phyloP scores from a whole-genome alignment of 2,113 vertebrate species.

The Gopherus evgoodei region DNA sequence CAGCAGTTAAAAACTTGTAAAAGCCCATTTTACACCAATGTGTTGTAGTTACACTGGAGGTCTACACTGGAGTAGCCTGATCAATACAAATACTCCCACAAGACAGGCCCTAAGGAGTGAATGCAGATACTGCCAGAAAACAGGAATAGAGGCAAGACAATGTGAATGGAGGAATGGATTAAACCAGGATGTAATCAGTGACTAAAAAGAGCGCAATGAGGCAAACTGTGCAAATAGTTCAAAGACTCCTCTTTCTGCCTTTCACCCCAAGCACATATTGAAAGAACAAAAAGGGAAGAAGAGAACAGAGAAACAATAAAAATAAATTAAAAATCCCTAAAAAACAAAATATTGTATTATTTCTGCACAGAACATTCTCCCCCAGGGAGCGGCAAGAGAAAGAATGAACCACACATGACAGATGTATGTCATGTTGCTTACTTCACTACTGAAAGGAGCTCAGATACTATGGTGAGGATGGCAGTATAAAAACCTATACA shows the following conservation, averaged over 20 bases:
- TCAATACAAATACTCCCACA: not conserved
- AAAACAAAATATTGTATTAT: not conserved
- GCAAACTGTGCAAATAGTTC: not conserved
- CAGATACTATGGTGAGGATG: not conserved
- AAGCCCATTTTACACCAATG: not conserved
- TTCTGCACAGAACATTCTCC: not conserved
- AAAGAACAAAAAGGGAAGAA: not conserved
- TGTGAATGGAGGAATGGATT: not conserved
- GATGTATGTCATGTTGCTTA: not conserved
- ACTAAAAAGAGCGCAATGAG: not conserved
- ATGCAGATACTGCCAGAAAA: not conserved
- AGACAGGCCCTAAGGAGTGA: not conserved
- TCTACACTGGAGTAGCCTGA: not conserved
- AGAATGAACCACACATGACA: not conserved
- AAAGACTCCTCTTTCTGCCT: not conserved
- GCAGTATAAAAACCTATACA: not conserved
- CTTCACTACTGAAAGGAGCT: not conserved
- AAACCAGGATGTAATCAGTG: not conserved
- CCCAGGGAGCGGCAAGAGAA: not conserved
- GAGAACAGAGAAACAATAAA: conserved; percentile 1
- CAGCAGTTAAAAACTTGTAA: not conserved
- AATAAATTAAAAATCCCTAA: not conserved
- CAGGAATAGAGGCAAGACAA: not conserved
- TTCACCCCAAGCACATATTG: not conserved
- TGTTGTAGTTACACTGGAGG: not conserved